Base-by-base conservation (phyloP, 2,888 invertebrate genomes). In the Epiblema foenella region DNA sequence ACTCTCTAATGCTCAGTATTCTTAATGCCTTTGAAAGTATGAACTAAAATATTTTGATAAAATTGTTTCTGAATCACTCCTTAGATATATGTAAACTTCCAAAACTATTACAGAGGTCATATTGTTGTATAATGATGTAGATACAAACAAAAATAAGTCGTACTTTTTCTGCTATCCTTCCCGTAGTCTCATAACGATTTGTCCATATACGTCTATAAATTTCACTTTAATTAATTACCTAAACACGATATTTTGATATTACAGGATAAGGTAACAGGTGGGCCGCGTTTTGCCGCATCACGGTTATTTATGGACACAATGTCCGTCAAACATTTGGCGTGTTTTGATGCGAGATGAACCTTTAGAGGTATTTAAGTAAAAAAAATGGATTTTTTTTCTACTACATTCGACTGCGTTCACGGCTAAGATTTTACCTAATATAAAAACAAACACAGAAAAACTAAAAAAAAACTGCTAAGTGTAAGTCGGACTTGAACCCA, bases 201-300 rank as follows among this genome's bases (percentile, higher is more conserved):
- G 89, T 92, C 87, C 84, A 81, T 81, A 84, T 78, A 80, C 59
- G 70, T 60, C 71, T 87, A 90, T 90, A 90, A 89, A 90, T 91
- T 92, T 90, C 85, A 84, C 75, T 81, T 86, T 88, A 91, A 93
- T 91, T 90, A 91, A 92, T 91, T 83, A 82, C 78, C 80, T 77
- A 77, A 83, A 84, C 84, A 85, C 84, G 85, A 88, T 89, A 85
- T 88, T 89, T 86, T 88, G 89, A 89, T 90, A 83, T 80, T 86
- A 85, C 83, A 89, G 83, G 87, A 90, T 85, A 78, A 76, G 69
- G 77, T 82, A 89, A 92, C 93, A 93, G 92, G 93, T 93, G 93
- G 92, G 88, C 90, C 89, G 79, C 59, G 57, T 67, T 71, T 71
- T 67, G 71, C 71, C 62, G 71, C 71, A 71, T 71, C 71, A 71